phyloP scores from a whole-genome alignment of 2,888 invertebrate species.

The Hetaerina titia region DNA sequence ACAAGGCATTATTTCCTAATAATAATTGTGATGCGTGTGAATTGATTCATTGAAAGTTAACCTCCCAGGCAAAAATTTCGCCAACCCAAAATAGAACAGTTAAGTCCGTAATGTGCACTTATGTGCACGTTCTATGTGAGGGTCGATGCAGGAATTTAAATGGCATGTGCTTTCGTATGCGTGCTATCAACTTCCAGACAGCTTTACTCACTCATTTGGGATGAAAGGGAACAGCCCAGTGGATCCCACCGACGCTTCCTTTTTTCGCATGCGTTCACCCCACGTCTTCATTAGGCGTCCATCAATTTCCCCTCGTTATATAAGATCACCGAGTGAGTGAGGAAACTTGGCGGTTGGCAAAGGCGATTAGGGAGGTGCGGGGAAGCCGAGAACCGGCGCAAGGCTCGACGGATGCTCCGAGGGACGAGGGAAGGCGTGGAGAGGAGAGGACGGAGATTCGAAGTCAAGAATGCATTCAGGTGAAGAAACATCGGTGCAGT shows the following conservation, averaged over 20 bases:
- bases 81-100: no score
- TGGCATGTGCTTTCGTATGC: neutral
- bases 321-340: neutral
- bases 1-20: no score
- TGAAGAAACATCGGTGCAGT: constrained; percentile 1
- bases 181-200: neutral
- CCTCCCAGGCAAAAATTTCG: no score
- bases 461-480: neutral
- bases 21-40: no score
- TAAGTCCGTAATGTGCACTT: no score
- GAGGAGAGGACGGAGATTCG: neutral
- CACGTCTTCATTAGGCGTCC: neutral
- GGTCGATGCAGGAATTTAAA: neutral
- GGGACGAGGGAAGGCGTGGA: neutral
- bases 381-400: neutral
- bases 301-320: constrained; percentile 2
- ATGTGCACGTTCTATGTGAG: no score
- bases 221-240: neutral
- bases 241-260: neutral
- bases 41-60: no score
- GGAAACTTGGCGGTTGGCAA: constrained; percentile 29
- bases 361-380: neutral
- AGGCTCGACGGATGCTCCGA: neutral
- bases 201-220: neutral
- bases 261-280: neutral